A percentile compares a stretch with the other conserved stretches of the same genome.
These are phyloP conservation scores for Paedocypris sp. DNA, from an alignment of 2,113 vertebrate species.

Conservation along the genomic window DNA sequence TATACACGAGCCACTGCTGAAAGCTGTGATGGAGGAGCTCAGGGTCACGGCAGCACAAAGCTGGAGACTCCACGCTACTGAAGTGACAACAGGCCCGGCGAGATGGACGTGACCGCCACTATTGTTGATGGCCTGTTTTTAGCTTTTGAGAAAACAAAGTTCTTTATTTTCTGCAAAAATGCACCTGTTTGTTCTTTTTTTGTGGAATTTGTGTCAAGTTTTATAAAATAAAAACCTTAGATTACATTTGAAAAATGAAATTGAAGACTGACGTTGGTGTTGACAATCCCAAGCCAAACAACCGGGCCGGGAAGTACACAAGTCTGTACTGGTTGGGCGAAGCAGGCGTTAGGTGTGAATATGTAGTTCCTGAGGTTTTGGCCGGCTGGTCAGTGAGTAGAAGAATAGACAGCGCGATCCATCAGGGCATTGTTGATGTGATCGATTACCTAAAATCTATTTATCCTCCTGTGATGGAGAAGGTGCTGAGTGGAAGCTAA, in stretches of 20 bases:
- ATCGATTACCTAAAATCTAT: constrained; percentile 15
- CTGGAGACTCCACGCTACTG: constrained; percentile 39
- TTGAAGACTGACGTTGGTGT: too few species aligned
- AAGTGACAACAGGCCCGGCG: constrained; percentile 26
- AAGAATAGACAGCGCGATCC: constrained; percentile 21
- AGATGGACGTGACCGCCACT: too few species aligned
- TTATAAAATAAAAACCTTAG: too few species aligned
- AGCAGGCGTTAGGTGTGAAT: not conserved
- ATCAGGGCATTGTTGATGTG: constrained; percentile 37
- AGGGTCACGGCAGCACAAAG: constrained; percentile 44
- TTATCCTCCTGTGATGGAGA: constrained; percentile 47
- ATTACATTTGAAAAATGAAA: too few species aligned
- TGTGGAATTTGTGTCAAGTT: too few species aligned
- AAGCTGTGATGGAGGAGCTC: constrained; percentile 57
- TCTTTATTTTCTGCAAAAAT: too few species aligned
- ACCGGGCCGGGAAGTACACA: constrained; percentile 4
- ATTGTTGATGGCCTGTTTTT: too few species aligned
- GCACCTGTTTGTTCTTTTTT: too few species aligned
- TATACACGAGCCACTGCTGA: constrained; percentile 49
- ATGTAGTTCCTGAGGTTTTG: constrained; percentile 1
- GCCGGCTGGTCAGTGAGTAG: constrained; percentile 21
- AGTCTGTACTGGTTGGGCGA: not conserved
- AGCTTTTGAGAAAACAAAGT: too few species aligned
- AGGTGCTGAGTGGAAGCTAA: constrained; percentile 50
- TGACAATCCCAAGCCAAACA: too few species aligned